A percentile compares a stretch with the other conserved stretches of the same genome.
phyloP scores from a whole-genome alignment of 1,140 invertebrate genomes.

The Eufriesea mexicana region DNA sequence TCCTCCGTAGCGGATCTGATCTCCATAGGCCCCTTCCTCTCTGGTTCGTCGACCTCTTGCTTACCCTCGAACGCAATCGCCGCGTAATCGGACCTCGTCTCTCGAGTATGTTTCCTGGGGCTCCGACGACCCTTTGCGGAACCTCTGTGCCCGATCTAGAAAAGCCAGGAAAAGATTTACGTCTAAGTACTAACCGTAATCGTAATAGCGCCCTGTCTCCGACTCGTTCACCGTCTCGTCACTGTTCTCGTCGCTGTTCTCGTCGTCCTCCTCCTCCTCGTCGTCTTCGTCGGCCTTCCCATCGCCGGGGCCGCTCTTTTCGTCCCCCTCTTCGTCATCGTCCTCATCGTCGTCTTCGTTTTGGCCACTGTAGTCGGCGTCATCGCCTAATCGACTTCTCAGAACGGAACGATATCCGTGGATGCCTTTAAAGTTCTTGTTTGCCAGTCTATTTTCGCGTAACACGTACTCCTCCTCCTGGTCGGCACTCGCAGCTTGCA shows the following conservation, averaged over 20 bases:
- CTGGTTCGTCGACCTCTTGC: constrained; percentile 28
- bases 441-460: constrained; percentile 23
- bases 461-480: constrained; percentile 13
- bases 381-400: constrained; percentile 7
- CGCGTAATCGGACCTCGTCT: constrained; percentile 28
- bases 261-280: constrained; percentile 24
- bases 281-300: constrained; percentile 23
- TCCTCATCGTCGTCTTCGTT: constrained; percentile 40
- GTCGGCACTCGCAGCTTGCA: constrained; percentile 11
- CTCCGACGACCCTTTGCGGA: constrained; percentile 25
- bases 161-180: constrained; percentile 49
- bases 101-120: constrained; percentile 31
- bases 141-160: constrained; percentile 48
- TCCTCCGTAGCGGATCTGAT: constrained; percentile 53
- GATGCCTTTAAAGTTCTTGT: background rate
- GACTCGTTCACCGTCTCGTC: constrained; percentile 61
- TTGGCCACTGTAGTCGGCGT: constrained; percentile 2
- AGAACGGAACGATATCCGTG: constrained; percentile 33
- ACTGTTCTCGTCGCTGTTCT: constrained; percentile 31
- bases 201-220: constrained; percentile 53
- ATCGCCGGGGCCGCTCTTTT: constrained; percentile 43
- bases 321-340: constrained; percentile 38
- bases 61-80: constrained; percentile 25
- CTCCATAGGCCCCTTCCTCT: constrained; percentile 22
- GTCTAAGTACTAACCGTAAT: constrained; percentile 70